Evolutionary conservation across 2,797 vertebrate genomes (phyloP), one percentile per base, ranked within the genome.

Genomic region (Picus viridis): DNA sequence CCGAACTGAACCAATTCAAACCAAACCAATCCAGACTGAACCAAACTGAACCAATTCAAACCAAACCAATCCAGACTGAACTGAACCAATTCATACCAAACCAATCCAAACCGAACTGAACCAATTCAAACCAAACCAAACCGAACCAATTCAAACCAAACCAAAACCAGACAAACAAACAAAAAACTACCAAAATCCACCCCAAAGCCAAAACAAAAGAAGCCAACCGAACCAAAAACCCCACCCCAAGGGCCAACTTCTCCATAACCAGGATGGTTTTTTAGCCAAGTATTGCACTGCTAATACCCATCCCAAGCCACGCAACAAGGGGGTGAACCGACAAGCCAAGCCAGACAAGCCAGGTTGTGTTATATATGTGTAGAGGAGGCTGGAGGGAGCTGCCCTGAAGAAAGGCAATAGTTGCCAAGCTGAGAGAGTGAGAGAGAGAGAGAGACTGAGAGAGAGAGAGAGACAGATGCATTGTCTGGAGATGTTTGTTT

Each of bases 361-460:
- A 97, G 97, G 97, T 97, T 97, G 95, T 94, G 72, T 88, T 93
- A 89, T 97, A 89, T 96, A 91, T 92, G 96, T 97, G 98, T 39
- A 97, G 97, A 97, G 97, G 97, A 95, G 87, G 94, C 97, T 97
- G 98, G 97, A 98, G 97, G 97, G 14, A 97, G 97, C 98, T 97
- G 97, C 98, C 97, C 97, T 96, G 98, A 98, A 98, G 98, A 98
- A 97, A 98, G 98, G 97, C 97, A 96, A 29, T 98, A 98, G 98
- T 98, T 98, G 98, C 97, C 97, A 29, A 97, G 98, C 96, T 98
- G 98, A 98, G 97, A 98, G 92, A 97, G 96, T 97, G 94, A 97
- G 89, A 97, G 91, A 98, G 97, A 98, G 65, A 97, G 95, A 97
- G 97, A 98, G n/a, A n/a, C 91, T 97, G 96, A 97, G 97, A 98